A percentile compares a stretch with the other conserved stretches of the same genome.
These are phyloP conservation scores for Saccostrea cuccullata DNA, from an alignment of 1,140 invertebrate genomes.

Conservation along the genomic window DNA sequence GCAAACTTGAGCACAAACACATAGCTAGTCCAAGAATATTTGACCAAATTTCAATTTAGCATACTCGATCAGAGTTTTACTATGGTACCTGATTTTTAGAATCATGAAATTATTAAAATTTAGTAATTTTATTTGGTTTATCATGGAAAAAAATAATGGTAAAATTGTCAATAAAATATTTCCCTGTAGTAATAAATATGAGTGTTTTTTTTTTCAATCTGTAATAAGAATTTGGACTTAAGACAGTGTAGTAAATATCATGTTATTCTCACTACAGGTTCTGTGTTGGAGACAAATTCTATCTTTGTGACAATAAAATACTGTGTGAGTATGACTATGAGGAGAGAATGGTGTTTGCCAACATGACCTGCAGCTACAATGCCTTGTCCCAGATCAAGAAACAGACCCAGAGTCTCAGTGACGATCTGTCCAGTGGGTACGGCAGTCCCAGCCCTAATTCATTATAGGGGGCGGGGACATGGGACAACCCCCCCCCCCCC, in stretches of 20 bases:
- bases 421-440: conserved; percentile 79
- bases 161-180: no score
- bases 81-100: no score
- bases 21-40: no score
- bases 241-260: not conserved
- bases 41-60: no score
- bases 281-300: conserved; percentile 95
- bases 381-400: conserved; percentile 92
- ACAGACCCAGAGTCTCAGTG: conserved; percentile 84
- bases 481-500: not conserved
- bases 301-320: conserved; percentile 95
- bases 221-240: no score
- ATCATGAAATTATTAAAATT: no score
- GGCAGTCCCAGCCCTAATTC: conserved; percentile 78
- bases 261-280: conserved; percentile 84
- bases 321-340: conserved; percentile 96
- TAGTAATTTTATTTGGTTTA: no score
- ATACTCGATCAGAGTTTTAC: no score
- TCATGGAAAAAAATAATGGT: no score
- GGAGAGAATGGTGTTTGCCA: conserved; percentile 92
- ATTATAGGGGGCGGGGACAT: conserved; percentile 61
- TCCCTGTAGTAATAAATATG: no score
- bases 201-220: no score
- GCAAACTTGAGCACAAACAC: no score
- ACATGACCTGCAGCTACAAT: conserved; percentile 93